phyloP scores from a whole-genome alignment of 2,113 vertebrate genomes.

The Grammomys surdaster region DNA sequence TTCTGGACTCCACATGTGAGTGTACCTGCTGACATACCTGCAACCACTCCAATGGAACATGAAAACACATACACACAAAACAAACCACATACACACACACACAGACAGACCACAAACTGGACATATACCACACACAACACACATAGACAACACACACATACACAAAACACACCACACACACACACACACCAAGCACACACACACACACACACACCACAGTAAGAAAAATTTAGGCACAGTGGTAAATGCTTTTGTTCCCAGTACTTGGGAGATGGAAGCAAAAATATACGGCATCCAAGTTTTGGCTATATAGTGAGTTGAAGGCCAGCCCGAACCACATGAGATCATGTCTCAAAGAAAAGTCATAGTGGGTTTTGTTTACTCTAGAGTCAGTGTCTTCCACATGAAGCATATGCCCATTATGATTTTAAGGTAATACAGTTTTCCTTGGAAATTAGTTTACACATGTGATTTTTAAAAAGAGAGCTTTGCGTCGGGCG shows the following conservation, averaged over 20 bases:
- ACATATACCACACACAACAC: too few relatives aligned
- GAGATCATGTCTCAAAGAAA: background rate
- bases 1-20: background rate
- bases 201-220: background rate
- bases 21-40: background rate
- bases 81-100: background rate
- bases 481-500: background rate
- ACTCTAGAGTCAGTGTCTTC: background rate
- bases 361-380: background rate
- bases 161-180: background rate
- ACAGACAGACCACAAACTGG: background rate
- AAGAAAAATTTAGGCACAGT: background rate
- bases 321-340: background rate
- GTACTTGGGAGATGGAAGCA: background rate
- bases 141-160: background rate
- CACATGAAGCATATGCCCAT: background rate
- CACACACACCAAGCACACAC: background rate
- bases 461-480: background rate
- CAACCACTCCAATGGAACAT: background rate
- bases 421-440: conserved; percentile 6
- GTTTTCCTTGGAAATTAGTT: conserved; percentile 1
- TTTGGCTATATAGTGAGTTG: background rate
- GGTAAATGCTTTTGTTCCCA: background rate
- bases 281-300: background rate
- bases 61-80: background rate